phyloP scores from a whole-genome alignment of 2,113 vertebrate species.

The Charadrius vociferus region DNA sequence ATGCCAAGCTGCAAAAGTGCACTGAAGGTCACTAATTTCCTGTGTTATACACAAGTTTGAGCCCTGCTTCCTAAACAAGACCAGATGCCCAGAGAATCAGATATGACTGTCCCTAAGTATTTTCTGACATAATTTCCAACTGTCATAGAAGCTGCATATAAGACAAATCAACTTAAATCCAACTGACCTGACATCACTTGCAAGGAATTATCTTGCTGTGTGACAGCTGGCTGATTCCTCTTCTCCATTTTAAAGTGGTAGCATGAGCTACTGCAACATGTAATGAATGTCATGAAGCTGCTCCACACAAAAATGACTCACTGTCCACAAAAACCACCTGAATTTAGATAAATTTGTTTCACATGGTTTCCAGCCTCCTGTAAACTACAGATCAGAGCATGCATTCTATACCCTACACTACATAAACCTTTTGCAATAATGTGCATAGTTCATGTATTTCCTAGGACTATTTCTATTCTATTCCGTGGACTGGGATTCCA shows the following conservation, averaged over 20 bases:
- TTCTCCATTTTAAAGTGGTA: background rate
- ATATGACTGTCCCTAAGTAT: background rate
- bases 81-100: background rate
- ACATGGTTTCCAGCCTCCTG: background rate
- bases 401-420: background rate
- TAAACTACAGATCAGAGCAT: background rate
- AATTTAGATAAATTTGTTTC: background rate
- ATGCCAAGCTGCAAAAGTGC: background rate
- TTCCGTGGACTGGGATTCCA: too few relatives aligned
- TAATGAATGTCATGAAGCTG: background rate
- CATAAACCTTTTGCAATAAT: background rate
- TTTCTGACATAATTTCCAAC: background rate
- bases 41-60: background rate
- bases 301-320: background rate
- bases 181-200: background rate
- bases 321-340: background rate
- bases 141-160: background rate
- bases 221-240: background rate
- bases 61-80: background rate
- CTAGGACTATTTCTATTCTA: background rate
- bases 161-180: constrained; percentile 1
- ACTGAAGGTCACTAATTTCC: background rate
- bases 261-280: background rate
- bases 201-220: background rate
- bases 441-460: background rate